These are phyloP conservation scores for Hozukius guyotensis DNA, from an alignment of 2,797 vertebrate species.

Conservation along the genomic window DNA sequence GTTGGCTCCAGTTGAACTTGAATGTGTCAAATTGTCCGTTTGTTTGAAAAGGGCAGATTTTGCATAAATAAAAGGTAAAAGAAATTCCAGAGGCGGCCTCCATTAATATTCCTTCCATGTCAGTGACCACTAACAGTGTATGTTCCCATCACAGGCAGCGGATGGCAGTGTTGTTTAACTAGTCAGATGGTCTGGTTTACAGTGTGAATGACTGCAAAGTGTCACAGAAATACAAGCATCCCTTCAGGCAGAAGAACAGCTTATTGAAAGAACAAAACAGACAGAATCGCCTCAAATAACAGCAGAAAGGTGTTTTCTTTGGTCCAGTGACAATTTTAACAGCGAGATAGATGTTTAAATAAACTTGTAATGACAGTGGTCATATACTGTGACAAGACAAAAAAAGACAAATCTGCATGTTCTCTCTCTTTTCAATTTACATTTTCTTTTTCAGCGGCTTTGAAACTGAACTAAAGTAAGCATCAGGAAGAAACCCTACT, in stretches of 20 bases:
- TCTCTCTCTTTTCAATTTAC: background rate
- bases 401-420: background rate
- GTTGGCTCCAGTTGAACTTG: background rate
- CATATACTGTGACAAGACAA: background rate
- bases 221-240: background rate
- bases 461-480: background rate
- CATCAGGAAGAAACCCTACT: background rate
- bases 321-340: background rate
- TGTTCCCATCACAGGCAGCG: constrained; percentile 32
- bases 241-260: background rate
- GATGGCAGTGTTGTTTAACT: constrained; percentile 64
- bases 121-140: background rate
- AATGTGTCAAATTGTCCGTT: constrained; percentile 1
- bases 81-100: background rate
- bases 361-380: background rate
- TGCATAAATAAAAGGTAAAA: constrained; percentile 23
- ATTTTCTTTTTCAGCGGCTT: background rate
- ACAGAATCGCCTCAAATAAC: background rate
- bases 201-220: background rate
- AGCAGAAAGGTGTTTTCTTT: background rate
- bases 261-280: background rate
- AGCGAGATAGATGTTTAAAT: background rate
- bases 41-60: constrained; percentile 22
- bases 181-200: background rate
- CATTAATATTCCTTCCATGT: constrained; percentile 3